Evolutionary conservation across 2,113 vertebrate genomes (phyloP), one percentile per base, ranked within the genome.

Genomic region (Nestor notabilis): DNA sequence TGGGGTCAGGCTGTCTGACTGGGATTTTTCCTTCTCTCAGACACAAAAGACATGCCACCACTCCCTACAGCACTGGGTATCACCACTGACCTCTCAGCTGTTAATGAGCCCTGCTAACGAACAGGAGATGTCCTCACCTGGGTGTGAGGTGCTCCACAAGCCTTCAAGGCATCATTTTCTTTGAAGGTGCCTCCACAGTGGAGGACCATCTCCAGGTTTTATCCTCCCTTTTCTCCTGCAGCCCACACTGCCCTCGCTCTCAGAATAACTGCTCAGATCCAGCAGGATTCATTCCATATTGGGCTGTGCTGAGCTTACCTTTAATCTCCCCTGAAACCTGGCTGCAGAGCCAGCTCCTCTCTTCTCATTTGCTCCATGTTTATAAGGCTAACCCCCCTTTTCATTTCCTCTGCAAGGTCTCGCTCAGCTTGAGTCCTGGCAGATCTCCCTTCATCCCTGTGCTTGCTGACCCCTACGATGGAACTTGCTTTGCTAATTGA

Each of bases 401-500:
- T 95, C 55, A 93, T 96, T 97, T 95, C 96, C 95, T 95, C 83
- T 97, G 86, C 60, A 92, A 96, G 83, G 94, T 86, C 86, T 92
- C 0, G 0, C 91, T 95, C 86, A 96, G 96, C 80, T 90, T 95
- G 95, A 93, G 79, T 95, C 87, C 60, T 95, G 91, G 94, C 91
- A 93, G 80, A 60, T 88, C 93, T 89, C 64, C 49, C 83, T 92
- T 86, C 13, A 77, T 81, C 49, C 95, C 68, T 41, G 44, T 1
- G 9, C 66, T 96, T 0, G 0, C 66, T 83, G 93, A 95, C 83
- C 89, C n/a, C 58, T 41, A 7, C 0, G 12, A 61, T 1, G 6
- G 75, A 72, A n/a, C 49, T 90, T 13, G 7, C 58, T 93, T 72
- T 89, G 63, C 71, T 92, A 90, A 86, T 19, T 93, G 83, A 90